Conservation (phyloP, 2,113 vertebrate species). For the Reinhardtius hippoglossoides region DNA sequence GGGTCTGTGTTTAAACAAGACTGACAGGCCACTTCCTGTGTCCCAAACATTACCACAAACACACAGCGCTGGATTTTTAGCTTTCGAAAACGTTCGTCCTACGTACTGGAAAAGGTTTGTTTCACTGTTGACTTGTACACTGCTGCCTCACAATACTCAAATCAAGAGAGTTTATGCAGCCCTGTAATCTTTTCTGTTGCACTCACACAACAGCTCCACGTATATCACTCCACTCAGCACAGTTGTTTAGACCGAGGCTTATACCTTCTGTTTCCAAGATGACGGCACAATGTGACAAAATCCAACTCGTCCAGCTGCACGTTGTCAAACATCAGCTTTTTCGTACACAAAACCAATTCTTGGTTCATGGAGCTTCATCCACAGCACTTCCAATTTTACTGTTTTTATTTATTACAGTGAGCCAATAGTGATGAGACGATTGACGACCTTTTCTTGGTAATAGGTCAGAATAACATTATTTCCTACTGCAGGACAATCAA, state of each 20-base stretch:
- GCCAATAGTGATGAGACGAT: background rate
- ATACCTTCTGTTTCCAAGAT: conserved; percentile 50
- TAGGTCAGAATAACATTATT: no score
- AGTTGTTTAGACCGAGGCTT: conserved; percentile 52
- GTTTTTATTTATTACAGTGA: conserved; percentile 13
- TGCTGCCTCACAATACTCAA: conserved; percentile 11
- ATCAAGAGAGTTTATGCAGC: conserved; percentile 24
- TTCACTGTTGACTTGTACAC: conserved; percentile 19
- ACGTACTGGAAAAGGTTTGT: conserved; percentile 14
- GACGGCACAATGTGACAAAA: conserved; percentile 26
- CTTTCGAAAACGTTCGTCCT: conserved; percentile 11
- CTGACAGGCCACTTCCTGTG: conserved; percentile 78
- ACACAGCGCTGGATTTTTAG: conserved; percentile 6
- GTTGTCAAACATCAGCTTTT: conserved; percentile 53
- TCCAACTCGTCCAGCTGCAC: conserved; percentile 31
- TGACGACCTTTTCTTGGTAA: no score
- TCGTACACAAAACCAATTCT: conserved; percentile 31
- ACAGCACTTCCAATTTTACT: background rate
- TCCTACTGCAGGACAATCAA: no score
- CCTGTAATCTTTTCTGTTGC: conserved; percentile 4
- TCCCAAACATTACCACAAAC: conserved; percentile 60
- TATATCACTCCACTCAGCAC: conserved; percentile 6
- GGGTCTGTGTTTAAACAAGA: conserved; percentile 71
- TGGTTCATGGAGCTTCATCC: conserved; percentile 2
- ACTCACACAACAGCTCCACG: conserved; percentile 21